These are phyloP conservation scores for Heterodera filipjevi DNA, from an alignment of 2,888 invertebrate genomes.

Conservation along the genomic window DNA sequence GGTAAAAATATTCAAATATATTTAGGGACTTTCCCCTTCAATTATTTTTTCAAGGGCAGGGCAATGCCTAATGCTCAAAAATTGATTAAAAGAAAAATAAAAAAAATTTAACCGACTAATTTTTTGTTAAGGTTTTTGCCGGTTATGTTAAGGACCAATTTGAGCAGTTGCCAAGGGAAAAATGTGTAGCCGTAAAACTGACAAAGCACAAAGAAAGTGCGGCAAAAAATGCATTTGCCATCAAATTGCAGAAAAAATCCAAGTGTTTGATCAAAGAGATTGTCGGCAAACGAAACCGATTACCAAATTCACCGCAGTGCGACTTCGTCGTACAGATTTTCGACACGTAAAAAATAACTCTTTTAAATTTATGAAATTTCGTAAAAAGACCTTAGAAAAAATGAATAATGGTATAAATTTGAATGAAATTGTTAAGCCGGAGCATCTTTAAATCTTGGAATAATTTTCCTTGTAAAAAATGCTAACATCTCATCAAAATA, in stretches of 20 bases:
- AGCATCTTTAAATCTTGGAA: too few relatives aligned
- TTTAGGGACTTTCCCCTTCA: too few relatives aligned
- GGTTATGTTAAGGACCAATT: neutral
- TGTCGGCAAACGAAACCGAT: neutral
- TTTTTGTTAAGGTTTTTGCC: neutral
- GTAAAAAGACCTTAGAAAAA: too few relatives aligned
- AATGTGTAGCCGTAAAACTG: conserved; percentile 1
- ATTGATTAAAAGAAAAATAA: neutral
- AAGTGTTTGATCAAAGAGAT: neutral
- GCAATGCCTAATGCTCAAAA: too few relatives aligned
- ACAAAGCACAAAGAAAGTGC: neutral
- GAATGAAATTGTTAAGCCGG: too few relatives aligned
- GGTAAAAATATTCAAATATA: too few relatives aligned
- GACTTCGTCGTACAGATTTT: neutral
- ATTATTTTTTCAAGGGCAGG: too few relatives aligned
- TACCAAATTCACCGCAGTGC: neutral
- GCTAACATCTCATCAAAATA: too few relatives aligned
- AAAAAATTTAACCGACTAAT: neutral
- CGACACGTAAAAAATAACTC: neutral
- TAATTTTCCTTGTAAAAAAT: too few relatives aligned
- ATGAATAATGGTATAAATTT: too few relatives aligned
- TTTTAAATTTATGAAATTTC: neutral
- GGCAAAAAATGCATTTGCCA: neutral
- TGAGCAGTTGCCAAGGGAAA: neutral
- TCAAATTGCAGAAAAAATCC: neutral